These are phyloP conservation scores for Oxyruncus cristatus DNA, from an alignment of 2,113 vertebrate species.

Conservation along the genomic window DNA sequence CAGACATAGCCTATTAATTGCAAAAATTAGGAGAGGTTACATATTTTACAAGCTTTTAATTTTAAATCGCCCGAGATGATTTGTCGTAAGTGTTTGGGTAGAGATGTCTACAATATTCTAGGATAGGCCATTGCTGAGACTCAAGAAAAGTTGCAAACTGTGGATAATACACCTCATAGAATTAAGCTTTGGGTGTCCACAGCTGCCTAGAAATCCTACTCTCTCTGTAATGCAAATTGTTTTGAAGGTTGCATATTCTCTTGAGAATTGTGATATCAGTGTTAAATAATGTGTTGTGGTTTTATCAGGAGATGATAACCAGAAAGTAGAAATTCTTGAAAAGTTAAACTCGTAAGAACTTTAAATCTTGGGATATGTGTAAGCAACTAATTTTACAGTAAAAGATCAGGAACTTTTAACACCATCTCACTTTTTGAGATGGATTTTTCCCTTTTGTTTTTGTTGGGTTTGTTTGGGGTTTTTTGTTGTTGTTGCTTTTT, in stretches of 20 bases:
- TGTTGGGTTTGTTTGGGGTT: neutral
- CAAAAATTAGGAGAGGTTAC: conserved; percentile 85
- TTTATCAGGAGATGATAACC: neutral
- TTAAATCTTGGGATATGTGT: neutral
- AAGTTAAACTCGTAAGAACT: neutral
- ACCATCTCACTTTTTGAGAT: neutral
- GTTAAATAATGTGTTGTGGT: neutral
- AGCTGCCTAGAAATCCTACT: neutral
- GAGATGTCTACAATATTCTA: conserved; percentile 65
- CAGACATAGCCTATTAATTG: conserved; percentile 85
- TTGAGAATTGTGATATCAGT: neutral
- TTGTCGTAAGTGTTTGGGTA: conserved; percentile 79
- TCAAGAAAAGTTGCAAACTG: neutral
- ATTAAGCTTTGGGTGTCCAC: neutral
- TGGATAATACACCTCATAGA: neutral
- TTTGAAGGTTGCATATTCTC: neutral
- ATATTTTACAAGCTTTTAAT: conserved; percentile 89
- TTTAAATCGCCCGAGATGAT: conserved; percentile 84
- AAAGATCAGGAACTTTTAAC: neutral
- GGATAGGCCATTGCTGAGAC: conserved; percentile 57
- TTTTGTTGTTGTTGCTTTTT: no score
- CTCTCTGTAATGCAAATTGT: neutral
- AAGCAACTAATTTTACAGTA: neutral
- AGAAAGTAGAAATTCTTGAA: neutral
- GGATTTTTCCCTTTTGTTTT: neutral